Conservation (phyloP, 64 coral and sea anemone species). For the Stylophora pistillata region DNA sequence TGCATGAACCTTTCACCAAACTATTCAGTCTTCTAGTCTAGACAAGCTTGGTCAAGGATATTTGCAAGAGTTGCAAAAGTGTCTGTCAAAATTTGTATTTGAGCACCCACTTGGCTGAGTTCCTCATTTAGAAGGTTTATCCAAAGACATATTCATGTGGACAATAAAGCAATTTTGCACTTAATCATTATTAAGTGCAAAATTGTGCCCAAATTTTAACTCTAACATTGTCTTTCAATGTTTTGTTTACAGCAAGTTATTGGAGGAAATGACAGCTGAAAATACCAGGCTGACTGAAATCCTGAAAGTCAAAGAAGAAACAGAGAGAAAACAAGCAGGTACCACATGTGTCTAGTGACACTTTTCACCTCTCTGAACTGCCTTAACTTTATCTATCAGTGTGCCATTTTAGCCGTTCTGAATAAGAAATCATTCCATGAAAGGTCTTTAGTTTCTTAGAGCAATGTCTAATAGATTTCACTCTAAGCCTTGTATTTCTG, state of each 20-base stretch:
- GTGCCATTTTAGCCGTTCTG: background rate
- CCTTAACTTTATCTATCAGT: background rate
- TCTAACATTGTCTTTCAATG: background rate
- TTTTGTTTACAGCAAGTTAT: conserved; percentile 50
- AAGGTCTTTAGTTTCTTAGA: background rate
- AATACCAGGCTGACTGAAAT: conserved; percentile 84
- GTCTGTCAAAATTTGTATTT: too few species aligned
- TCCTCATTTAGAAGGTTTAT: too few species aligned
- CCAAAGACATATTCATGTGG: too few species aligned
- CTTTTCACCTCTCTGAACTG: background rate
- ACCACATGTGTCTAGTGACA: background rate
- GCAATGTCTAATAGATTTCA: background rate
- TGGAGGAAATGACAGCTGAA: conserved; percentile 82
- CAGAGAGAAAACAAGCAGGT: conserved; percentile 92
- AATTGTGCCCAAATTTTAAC: too few species aligned
- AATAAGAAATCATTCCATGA: background rate
- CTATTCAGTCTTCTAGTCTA: too few species aligned
- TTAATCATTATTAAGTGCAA: too few species aligned
- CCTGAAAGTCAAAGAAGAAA: conserved; percentile 70
- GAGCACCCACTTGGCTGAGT: too few species aligned
- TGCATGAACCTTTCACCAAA: too few species aligned
- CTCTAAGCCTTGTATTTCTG: background rate
- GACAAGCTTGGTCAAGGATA: too few species aligned
- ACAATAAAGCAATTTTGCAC: too few species aligned
- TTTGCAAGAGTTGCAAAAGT: too few species aligned